These are phyloP conservation scores for Lepus oiostolus DNA, from an alignment of 2,797 vertebrate species.

Conservation along the genomic window DNA sequence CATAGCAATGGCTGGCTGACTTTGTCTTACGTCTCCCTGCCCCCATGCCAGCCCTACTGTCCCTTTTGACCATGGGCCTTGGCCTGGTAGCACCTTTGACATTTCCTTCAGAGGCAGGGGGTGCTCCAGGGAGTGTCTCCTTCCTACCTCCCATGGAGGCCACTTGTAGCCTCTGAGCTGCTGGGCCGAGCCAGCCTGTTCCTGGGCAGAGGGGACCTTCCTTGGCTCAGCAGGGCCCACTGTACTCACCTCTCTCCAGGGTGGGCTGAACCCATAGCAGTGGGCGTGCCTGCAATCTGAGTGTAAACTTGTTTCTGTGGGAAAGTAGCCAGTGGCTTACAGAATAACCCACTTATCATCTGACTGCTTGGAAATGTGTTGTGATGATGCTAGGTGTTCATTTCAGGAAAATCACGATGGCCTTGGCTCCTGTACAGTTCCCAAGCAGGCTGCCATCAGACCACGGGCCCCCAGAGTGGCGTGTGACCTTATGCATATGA, in stretches of 20 bases:
- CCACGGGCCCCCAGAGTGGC: background rate
- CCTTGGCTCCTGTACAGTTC: background rate
- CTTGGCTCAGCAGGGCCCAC: background rate
- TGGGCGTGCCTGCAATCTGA: background rate
- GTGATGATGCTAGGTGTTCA: background rate
- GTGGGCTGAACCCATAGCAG: background rate
- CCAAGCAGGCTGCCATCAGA: background rate
- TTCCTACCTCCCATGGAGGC: background rate
- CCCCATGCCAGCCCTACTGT: background rate
- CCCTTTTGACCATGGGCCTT: background rate
- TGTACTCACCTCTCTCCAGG: background rate
- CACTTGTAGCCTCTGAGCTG: background rate
- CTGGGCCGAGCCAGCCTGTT: background rate
- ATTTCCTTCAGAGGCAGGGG: no score
- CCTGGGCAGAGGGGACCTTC: background rate
- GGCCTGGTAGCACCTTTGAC: background rate
- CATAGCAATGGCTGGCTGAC: background rate
- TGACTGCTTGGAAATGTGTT: slow-evolving; percentile 19
- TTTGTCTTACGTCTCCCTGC: background rate
- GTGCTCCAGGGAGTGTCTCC: background rate
- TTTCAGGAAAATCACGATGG: slow-evolving; percentile 40
- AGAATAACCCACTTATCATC: background rate
- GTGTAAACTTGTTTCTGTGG: background rate
- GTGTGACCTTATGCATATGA: background rate
- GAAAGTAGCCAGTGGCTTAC: background rate